Evolutionary conservation across 2,888 invertebrate species (phyloP).

Genomic region (Dicyrtoma fusca): DNA sequence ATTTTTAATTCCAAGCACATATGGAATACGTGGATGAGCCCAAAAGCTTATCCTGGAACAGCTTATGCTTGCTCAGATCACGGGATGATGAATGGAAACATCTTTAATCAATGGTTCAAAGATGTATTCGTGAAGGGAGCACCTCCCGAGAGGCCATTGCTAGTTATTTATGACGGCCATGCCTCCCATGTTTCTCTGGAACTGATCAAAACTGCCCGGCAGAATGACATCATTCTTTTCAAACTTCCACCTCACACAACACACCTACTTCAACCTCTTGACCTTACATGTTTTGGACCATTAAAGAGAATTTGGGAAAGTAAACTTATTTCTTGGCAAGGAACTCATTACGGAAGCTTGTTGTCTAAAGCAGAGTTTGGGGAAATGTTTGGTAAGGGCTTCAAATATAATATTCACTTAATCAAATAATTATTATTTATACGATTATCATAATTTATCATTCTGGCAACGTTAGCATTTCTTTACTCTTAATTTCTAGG

Average conservation of each 20-base stretch:
- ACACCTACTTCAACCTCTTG: constrained; percentile 37
- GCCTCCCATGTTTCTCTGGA: not conserved
- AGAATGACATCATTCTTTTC: constrained; percentile 11
- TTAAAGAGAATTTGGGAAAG: not conserved
- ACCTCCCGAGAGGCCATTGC: constrained; percentile 4
- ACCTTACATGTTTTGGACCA: constrained; percentile 23
- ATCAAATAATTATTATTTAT: too few relatives aligned
- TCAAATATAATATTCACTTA: too few relatives aligned
- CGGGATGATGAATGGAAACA: not conserved
- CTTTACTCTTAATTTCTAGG: not conserved
- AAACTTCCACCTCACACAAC: constrained; percentile 35
- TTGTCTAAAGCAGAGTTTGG: not conserved
- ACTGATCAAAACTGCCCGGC: not conserved
- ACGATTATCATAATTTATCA: not conserved
- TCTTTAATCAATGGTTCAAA: constrained; percentile 20
- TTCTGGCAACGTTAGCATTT: not conserved
- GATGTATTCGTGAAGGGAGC: not conserved
- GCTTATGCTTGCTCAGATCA: not conserved
- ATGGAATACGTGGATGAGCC: too few relatives aligned
- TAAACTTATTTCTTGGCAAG: not conserved
- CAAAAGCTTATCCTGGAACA: not conserved
- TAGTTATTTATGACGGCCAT: constrained; percentile 28
- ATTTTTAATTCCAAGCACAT: too few relatives aligned
- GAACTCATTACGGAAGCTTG: not conserved
- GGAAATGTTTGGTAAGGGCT: not conserved